A percentile compares a stretch with the other conserved stretches of the same genome.
Evolutionary conservation across 1,140 invertebrate genomes (phyloP).

Genomic region (Zaprionus davidi): DNA sequence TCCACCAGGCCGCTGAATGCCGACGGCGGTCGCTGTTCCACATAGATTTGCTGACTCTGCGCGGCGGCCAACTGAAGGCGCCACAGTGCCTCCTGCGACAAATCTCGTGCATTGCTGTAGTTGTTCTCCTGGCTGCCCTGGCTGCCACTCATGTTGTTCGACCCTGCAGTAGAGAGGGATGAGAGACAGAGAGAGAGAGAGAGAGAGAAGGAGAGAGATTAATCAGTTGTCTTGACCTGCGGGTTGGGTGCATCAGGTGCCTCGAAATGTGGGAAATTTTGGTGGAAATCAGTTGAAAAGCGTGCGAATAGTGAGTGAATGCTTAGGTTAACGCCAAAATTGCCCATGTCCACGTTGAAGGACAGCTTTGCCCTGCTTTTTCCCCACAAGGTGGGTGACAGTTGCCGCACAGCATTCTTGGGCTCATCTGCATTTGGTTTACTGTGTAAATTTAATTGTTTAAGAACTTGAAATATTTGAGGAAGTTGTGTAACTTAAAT

Average conservation of each 20-base stretch:
- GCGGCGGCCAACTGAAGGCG: conserved; percentile 93
- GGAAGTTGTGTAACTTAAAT: too few species aligned
- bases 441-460: not conserved
- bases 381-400: not conserved
- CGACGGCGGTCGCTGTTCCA: conserved; percentile 77
- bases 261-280: not conserved
- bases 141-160: conserved; percentile 51
- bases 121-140: conserved; percentile 89
- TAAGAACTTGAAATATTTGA: too few species aligned
- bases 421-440: conserved; percentile 33
- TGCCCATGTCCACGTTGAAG: conserved; percentile 50
- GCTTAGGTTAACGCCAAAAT: not conserved
- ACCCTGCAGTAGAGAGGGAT: conserved; percentile 53
- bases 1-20: conserved; percentile 77
- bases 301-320: conserved; percentile 6
- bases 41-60: conserved; percentile 84
- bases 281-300: not conserved
- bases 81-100: conserved; percentile 94
- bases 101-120: conserved; percentile 95
- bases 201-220: not conserved
- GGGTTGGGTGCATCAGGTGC: conserved; percentile 1
- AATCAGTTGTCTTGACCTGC: not conserved
- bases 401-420: not conserved
- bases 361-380: conserved; percentile 40
- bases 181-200: not conserved